These are phyloP conservation scores for Shinisaurus crocodilurus DNA, from an alignment of 2,113 vertebrate species.

Conservation along the genomic window DNA sequence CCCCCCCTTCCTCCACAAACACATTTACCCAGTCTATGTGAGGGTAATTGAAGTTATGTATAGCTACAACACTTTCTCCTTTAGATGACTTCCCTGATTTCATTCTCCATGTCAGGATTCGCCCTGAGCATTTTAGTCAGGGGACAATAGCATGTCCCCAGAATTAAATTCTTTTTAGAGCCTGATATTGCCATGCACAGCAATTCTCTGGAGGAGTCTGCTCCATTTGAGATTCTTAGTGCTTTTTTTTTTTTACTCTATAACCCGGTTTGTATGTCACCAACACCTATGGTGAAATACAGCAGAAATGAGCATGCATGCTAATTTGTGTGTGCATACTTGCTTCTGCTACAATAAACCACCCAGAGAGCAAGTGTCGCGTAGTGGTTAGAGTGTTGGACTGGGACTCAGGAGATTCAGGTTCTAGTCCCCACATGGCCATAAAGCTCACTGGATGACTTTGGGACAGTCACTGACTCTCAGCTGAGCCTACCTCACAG, in stretches of 20 bases:
- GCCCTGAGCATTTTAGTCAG: neutral
- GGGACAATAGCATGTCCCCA: neutral
- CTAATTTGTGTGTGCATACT: too few relatives aligned
- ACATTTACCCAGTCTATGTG: neutral
- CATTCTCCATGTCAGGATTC: neutral
- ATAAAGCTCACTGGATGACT: too few relatives aligned
- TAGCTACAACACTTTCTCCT: neutral
- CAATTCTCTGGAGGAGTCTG: neutral
- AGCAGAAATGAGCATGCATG: too few relatives aligned
- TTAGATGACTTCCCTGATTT: neutral
- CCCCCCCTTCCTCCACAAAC: too few relatives aligned
- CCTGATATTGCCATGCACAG: neutral
- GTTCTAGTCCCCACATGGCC: too few relatives aligned
- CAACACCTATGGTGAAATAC: too few relatives aligned
- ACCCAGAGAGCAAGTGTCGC: too few relatives aligned
- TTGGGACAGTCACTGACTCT: too few relatives aligned
- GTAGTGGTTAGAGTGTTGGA: too few relatives aligned
- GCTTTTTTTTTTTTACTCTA: neutral
- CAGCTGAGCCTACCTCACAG: too few relatives aligned
- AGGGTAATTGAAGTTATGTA: neutral
- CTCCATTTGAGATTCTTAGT: neutral
- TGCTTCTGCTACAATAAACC: too few relatives aligned
- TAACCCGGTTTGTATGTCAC: neutral
- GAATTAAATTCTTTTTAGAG: neutral
- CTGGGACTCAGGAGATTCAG: too few relatives aligned